These are phyloP conservation scores for Lagocephalus sceleratus DNA, from an alignment of 2,797 vertebrate species.

Conservation along the genomic window DNA sequence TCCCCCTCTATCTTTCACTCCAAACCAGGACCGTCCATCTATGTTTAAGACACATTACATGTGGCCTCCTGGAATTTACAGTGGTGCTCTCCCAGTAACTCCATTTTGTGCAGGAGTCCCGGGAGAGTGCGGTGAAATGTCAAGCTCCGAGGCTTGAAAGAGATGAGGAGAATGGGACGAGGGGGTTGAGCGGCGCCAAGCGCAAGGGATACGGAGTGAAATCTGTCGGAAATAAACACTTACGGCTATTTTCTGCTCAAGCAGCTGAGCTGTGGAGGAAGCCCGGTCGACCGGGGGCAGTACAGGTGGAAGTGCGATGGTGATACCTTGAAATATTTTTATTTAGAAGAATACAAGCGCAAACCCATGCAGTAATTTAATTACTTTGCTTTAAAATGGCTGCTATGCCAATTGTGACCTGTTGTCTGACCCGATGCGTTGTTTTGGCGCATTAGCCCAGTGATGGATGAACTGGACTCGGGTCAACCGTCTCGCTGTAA, in stretches of 20 bases:
- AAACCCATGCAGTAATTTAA: neutral
- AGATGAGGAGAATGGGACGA: slow-evolving; percentile 58
- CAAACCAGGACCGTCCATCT: slow-evolving; percentile 95
- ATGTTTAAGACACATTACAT: slow-evolving; percentile 99
- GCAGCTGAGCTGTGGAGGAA: slow-evolving; percentile 78
- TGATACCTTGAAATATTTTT: neutral
- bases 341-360: neutral
- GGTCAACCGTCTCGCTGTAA: slow-evolving; percentile 65
- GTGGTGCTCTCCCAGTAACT: slow-evolving; percentile 96
- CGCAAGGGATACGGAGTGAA: slow-evolving; percentile 76
- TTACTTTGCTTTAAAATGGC: neutral
- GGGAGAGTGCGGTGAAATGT: slow-evolving; percentile 94
- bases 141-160: slow-evolving; percentile 84
- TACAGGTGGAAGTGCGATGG: slow-evolving; percentile 12
- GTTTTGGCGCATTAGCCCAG: slow-evolving; percentile 27
- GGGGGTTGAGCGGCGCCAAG: slow-evolving; percentile 34
- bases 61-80: slow-evolving; percentile 99
- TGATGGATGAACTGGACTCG: slow-evolving; percentile 56
- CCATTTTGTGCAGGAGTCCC: slow-evolving; percentile 95
- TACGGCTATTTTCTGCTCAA: slow-evolving; percentile 91
- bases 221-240: slow-evolving; percentile 98
- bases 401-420: slow-evolving; percentile 8
- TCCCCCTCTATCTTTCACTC: slow-evolving; percentile 46
- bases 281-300: slow-evolving; percentile 4
- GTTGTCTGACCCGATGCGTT: slow-evolving; percentile 24